phyloP scores from a whole-genome alignment of 1,140 invertebrate species.

The Musca vetustissima region DNA sequence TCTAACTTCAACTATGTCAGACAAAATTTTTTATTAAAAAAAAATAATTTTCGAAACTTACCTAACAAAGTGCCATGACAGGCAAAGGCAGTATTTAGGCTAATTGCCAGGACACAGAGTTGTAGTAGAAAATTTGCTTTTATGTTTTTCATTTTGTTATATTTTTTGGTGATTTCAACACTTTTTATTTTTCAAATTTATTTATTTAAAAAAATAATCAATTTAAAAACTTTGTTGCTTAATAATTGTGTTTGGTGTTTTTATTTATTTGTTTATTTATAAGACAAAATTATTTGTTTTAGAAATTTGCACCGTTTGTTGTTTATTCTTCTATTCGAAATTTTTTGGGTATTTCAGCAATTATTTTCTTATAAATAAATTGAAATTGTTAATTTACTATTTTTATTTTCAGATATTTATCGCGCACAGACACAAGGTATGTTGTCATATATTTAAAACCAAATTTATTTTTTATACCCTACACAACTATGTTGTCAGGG shows the following conservation, averaged over 20 bases:
- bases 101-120: conserved; percentile 40
- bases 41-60: conserved; percentile 35
- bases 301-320: background rate
- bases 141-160: conserved; percentile 20
- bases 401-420: too few relatives aligned
- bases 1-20: too few relatives aligned
- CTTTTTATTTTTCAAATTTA: background rate
- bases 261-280: conserved; percentile 29
- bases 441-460: too few relatives aligned
- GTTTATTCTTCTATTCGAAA: too few relatives aligned
- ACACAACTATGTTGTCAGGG: too few relatives aligned
- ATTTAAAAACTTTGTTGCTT: background rate
- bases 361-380: background rate
- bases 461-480: too few relatives aligned
- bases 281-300: conserved; percentile 24
- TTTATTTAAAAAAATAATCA: background rate
- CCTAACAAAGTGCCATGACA: conserved; percentile 53
- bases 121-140: conserved; percentile 32
- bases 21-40: too few relatives aligned
- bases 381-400: background rate
- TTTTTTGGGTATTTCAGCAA: background rate
- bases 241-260: conserved; percentile 2
- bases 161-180: too few relatives aligned
- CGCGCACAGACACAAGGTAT: too few relatives aligned
- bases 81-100: conserved; percentile 42